Base-by-base conservation (phyloP, 2,113 vertebrate genomes). In the Hylia prasina region DNA sequence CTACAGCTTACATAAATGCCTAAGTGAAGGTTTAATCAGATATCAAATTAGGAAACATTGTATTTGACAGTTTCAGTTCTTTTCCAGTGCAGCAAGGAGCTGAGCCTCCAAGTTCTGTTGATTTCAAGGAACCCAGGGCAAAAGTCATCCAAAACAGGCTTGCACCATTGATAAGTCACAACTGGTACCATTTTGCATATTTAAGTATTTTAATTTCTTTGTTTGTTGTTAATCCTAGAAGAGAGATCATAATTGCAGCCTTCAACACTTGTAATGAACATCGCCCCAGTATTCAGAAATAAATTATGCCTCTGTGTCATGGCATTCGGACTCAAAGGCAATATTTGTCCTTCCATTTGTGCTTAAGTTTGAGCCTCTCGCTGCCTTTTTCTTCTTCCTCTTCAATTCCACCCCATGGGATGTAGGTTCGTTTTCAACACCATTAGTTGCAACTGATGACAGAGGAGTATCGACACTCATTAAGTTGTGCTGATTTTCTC, bases 301-400 rank as follows among this genome's bases (percentile, higher is more conserved):
- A 83, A 94, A 87, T 56, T 53, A 83, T 25, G 44, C 47, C 82
- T 96, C 87, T 35, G 76, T 1, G 10, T 96, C 97, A 90, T 37
- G 95, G 81, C 57, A 72, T 44, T 98, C 97, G 3, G 97, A 90
- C 72, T 98, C 97, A 89, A 98, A 99, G 88, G 96, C 97, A 88
- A 24, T 77, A 91, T 98, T 98, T 70, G 97, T 90, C 88, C 96
- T 97, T 54, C 97, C 98, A 33, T 89, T 97, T 94, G 97, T 56
- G 97, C 95, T 81, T 65, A 69, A 68, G 57, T 98, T 98, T 88
- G 98, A 97, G 76, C 78, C 79, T 81, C 50, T 45, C 1, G 1
- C 81, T 96, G 87, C 85, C 94, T 95, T 97, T 88, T 95, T 97
- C 86, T 91, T 97, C 95, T 96, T 97, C 97, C 96, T 96, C 97